These are phyloP conservation scores for Trachymyrmex septentrionalis DNA, from an alignment of 1,140 invertebrate genomes.

Conservation along the genomic window DNA sequence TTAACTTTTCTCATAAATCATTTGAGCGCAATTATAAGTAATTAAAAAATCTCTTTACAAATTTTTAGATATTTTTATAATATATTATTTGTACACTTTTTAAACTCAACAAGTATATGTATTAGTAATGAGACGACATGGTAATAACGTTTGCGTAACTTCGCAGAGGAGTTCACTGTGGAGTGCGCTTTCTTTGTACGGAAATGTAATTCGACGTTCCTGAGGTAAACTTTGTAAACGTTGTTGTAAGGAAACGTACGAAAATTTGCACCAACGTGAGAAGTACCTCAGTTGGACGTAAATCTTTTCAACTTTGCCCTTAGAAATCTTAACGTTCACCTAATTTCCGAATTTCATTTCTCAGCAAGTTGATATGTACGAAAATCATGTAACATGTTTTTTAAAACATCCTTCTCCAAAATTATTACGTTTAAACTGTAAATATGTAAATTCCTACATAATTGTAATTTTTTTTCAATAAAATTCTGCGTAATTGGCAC, in stretches of 20 bases:
- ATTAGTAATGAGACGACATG: slow-evolving; percentile 28
- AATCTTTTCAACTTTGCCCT: slow-evolving; percentile 47
- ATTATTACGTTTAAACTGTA: not conserved
- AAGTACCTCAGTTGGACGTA: slow-evolving; percentile 10
- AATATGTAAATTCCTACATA: not conserved
- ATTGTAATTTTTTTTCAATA: not conserved
- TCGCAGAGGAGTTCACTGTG: not conserved
- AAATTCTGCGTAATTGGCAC: not conserved
- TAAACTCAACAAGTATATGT: slow-evolving; percentile 10
- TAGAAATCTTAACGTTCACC: not conserved
- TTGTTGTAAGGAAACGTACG: slow-evolving; percentile 42
- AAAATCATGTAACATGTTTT: not conserved
- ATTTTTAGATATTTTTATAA: not conserved
- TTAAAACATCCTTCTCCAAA: not conserved
- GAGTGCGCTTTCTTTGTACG: slow-evolving; percentile 49
- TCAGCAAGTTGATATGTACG: not conserved
- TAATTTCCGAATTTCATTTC: slow-evolving; percentile 3
- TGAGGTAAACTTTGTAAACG: slow-evolving; percentile 51
- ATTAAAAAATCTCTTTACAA: not conserved
- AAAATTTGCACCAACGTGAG: slow-evolving; percentile 43
- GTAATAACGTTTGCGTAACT: slow-evolving; percentile 27
- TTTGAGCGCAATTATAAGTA: not conserved
- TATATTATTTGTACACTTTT: not conserved
- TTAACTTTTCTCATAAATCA: not conserved
- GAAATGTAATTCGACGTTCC: slow-evolving; percentile 49